phyloP scores from a whole-genome alignment of 1,140 invertebrate genomes.

The Drosophila murphyi region DNA sequence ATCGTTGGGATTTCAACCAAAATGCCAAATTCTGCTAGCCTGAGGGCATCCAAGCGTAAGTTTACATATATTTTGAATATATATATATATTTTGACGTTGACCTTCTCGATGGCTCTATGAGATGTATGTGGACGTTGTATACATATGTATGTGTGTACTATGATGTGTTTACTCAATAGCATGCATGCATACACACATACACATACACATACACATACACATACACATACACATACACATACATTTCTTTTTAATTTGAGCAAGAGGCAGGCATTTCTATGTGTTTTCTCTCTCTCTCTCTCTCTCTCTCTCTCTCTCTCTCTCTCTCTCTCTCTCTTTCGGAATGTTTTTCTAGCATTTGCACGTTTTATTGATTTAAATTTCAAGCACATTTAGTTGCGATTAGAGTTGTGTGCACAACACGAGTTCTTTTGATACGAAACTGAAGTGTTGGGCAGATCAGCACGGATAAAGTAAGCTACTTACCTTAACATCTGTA shows the following conservation, averaged over 20 bases:
- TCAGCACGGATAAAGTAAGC: no score
- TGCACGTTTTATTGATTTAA: slow-evolving; percentile 1
- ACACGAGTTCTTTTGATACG: not conserved
- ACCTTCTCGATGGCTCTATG: not conserved
- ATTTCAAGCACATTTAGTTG: slow-evolving; percentile 11
- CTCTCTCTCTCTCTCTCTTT: slow-evolving; percentile 8
- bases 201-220: not conserved
- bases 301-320: no score
- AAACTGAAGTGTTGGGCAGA: not conserved
- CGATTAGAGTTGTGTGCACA: slow-evolving; percentile 8
- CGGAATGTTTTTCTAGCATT: slow-evolving; percentile 10
- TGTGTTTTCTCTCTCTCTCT: not conserved
- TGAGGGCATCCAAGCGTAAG: not conserved
- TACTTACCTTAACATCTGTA: not conserved
- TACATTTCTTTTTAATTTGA: slow-evolving; percentile 16
- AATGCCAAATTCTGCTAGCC: not conserved
- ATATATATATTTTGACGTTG: not conserved
- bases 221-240: not conserved
- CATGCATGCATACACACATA: not conserved
- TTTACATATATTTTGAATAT: slow-evolving; percentile 3
- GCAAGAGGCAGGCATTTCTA: slow-evolving; percentile 4
- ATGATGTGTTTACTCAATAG: not conserved
- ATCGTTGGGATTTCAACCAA: slow-evolving; percentile 15
- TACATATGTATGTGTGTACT: not conserved
- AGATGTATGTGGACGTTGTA: no score